phyloP scores from a whole-genome alignment of 2,888 invertebrate species.

The Stegophylla sp. region DNA sequence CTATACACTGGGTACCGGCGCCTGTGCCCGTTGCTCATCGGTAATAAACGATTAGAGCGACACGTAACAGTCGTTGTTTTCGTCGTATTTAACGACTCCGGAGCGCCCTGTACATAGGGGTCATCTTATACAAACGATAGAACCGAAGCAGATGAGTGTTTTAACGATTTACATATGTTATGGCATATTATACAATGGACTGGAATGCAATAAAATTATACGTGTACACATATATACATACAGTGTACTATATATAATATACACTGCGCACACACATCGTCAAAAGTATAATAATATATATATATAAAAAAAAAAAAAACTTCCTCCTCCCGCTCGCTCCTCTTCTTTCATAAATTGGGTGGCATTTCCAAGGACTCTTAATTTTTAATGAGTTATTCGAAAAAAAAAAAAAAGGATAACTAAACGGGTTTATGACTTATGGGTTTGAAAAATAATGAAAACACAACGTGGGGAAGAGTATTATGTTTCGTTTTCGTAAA shows the following conservation, averaged over 20 bases:
- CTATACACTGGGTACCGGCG: slow-evolving; percentile 16
- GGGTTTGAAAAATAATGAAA: slow-evolving; percentile 48
- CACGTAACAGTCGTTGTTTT: slow-evolving; percentile 33
- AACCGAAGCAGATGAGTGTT: slow-evolving; percentile 53
- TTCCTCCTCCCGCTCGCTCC: neutral
- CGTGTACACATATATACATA: neutral
- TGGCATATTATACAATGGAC: slow-evolving; percentile 23
- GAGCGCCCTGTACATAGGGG: neutral
- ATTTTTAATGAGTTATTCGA: slow-evolving; percentile 57
- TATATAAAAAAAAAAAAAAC: slow-evolving; percentile 37
- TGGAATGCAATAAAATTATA: slow-evolving; percentile 39
- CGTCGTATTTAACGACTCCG: slow-evolving; percentile 44
- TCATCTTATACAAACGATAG: slow-evolving; percentile 44
- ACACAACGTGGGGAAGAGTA: slow-evolving; percentile 44
- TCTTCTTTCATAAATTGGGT: slow-evolving; percentile 53
- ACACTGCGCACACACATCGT: neutral
- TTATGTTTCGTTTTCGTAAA: slow-evolving; percentile 37
- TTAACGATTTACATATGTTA: slow-evolving; percentile 59
- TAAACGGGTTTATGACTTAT: slow-evolving; percentile 56
- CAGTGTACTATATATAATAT: neutral
- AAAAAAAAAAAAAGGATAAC: slow-evolving; percentile 33
- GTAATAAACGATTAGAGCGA: slow-evolving; percentile 47
- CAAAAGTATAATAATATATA: slow-evolving; percentile 50
- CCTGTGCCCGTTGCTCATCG: slow-evolving; percentile 1
- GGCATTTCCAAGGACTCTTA: slow-evolving; percentile 58